These are phyloP conservation scores for Scaptomyza montana DNA, from an alignment of 1,140 invertebrate species.

Conservation along the genomic window DNA sequence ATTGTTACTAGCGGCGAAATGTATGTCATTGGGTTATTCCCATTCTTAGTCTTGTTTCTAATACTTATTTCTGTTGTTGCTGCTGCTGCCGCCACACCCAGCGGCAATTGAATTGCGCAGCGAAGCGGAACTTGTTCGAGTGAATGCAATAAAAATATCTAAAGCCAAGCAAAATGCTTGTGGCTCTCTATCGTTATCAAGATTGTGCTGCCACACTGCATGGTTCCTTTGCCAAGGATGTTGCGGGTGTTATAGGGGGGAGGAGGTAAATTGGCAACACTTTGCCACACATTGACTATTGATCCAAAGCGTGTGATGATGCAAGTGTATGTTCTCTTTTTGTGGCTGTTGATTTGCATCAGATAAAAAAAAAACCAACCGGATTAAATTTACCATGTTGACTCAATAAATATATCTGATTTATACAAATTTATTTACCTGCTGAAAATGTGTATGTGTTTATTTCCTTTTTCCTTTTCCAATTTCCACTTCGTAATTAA, in stretches of 20 bases:
- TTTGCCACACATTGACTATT: slow-evolving; percentile 1
- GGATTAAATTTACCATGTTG: not conserved
- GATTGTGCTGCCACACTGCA: slow-evolving; percentile 56
- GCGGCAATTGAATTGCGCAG: slow-evolving; percentile 67
- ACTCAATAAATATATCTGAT: slow-evolving; percentile 20
- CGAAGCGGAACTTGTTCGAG: slow-evolving; percentile 65
- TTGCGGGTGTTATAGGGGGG: too few species aligned
- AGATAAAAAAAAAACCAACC: slow-evolving; percentile 2
- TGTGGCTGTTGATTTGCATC: slow-evolving; percentile 12
- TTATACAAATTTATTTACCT: slow-evolving; percentile 11
- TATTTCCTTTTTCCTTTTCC: too few species aligned
- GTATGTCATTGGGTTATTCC: slow-evolving; percentile 65
- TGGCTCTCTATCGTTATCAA: slow-evolving; percentile 67
- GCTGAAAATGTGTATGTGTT: not conserved
- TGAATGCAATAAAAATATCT: slow-evolving; percentile 79
- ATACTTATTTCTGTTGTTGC: slow-evolving; percentile 15
- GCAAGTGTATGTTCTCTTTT: slow-evolving; percentile 1
- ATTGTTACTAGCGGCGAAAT: slow-evolving; percentile 78
- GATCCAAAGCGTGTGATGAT: not conserved
- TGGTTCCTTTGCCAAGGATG: slow-evolving; percentile 15
- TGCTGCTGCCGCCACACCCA: slow-evolving; percentile 26
- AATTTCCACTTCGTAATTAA: too few species aligned
- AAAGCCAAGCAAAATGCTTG: slow-evolving; percentile 70
- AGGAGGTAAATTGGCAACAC: slow-evolving; percentile 6
- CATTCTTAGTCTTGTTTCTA: not conserved